Evolutionary conservation across 2,888 invertebrate species (phyloP), one percentile per base, ranked within the genome.

Genomic region (Argyresthia albistria): DNA sequence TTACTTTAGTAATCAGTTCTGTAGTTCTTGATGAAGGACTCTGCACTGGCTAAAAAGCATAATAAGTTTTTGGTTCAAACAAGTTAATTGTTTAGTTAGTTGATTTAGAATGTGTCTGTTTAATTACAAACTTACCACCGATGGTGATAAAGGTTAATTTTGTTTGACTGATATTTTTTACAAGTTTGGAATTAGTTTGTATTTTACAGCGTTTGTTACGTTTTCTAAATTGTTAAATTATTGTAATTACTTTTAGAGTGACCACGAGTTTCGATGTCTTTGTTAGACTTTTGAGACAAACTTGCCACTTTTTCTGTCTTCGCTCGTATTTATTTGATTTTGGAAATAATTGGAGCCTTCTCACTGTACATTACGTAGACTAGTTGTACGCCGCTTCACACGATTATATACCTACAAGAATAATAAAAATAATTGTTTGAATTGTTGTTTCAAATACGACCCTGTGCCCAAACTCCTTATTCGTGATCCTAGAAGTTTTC

Each of bases 371-470:
- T 74, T 82, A n/a, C n/a, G n/a, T n/a, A 82, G 78, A 71, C 71
- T 79, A 78, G 74, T 60, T 76, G 76, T 80, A 76, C 70, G 74
- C 75, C 65, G 82, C 83, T 83, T 82, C 80, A 80, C 75, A 37
- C 45, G 79, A 79, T 73, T 74, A 79, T 78, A 79, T 77, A 43
- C 51, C 51, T 52, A 83, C 80, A 79, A 78, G 67, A 80, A 76
- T 78, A 78, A 82, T 78, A 78, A 82, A 70, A 79, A 78, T 80
- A 81, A 82, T 84, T 84, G 84, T 84, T 84, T 84, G 78, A 70
- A 81, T 68, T 54, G 55, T 60, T 52, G 61, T 55, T 62, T 75
- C 73, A 80, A 61, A 69, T 70, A 75, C 39, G 61, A 62, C 60
- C 62, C 25, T 25, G 25, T 25, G 25, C 6, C n/a, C n/a, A 8